Base-by-base conservation (phyloP, 2,888 invertebrate genomes). In the Drosophila parthenogenetica region DNA sequence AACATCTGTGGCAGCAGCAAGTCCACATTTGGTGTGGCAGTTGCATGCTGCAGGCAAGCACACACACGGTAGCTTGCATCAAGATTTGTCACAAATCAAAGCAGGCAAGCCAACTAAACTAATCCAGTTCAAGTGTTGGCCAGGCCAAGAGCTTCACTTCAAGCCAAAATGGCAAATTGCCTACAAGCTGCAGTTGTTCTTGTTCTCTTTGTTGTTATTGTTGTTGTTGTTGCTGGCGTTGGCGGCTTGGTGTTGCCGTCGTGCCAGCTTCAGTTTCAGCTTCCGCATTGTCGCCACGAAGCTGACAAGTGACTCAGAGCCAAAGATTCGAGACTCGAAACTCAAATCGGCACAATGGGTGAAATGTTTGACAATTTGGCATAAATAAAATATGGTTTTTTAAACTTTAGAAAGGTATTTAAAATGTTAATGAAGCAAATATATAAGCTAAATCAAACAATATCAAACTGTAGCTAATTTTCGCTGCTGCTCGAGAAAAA, bases 11-110 rank as follows among this genome's bases (percentile, higher is more conserved):
- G 66, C 77, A 63, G 55, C 62, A 40, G 54, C 59, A 60, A 53
- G 37, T 70, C 61, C 72, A 63, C 71, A 81, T 69, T 69, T 76
- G 73, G 73, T 48, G 77, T 73, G 77, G 62, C 77, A 63, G 72
- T 68, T 77, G 76, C 77, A 77, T 62, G 77, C 87, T 72, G 77
- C 79, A 76, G 74, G 73, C 71, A 43, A 66, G 64, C 70, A 77
- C 70, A 77, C 70, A 77, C 69, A 78, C 87, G 69, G 87, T 77
- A 87, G 83, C 83, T 75, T 49, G 74, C 86, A 79, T 87, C 88
- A 85, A 86, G 85, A 88, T 87, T 86, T 86, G 87, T 88, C 89
- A 88, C 87, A 86, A 85, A 88, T 85, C 89, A 83, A 85, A 77
- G 81, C 81, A 54, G 58, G 53, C 65, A 81, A 83, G 73, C 79